A percentile compares a stretch with the other conserved stretches of the same genome.
phyloP scores from a whole-genome alignment of 2,113 vertebrate genomes.

The Ginglymostoma cirratum region DNA sequence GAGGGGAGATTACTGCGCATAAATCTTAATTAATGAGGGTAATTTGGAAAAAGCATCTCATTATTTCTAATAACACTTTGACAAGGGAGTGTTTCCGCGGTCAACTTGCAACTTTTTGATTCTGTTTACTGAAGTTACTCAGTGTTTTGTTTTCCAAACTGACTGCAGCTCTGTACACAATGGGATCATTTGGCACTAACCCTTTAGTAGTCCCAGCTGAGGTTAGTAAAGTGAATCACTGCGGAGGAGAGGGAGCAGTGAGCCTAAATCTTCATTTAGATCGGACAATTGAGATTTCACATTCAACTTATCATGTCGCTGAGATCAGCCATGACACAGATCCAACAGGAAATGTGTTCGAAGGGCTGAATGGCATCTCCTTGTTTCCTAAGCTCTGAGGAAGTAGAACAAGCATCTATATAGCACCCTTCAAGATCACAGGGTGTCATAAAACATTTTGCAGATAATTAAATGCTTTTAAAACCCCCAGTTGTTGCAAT shows the following conservation, averaged over 20 bases:
- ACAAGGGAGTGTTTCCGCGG: not conserved
- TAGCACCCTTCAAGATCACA: too few species aligned
- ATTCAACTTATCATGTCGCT: not conserved
- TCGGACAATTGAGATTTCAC: not conserved
- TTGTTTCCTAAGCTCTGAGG: not conserved
- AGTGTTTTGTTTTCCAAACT: not conserved
- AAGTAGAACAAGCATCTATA: too few species aligned
- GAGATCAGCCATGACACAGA: not conserved
- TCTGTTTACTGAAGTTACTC: not conserved
- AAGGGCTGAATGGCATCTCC: not conserved
- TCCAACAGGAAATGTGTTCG: not conserved
- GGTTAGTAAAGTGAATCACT: not conserved
- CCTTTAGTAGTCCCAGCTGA: not conserved
- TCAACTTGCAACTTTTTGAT: not conserved
- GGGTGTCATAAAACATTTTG: too few species aligned
- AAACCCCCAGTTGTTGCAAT: too few species aligned
- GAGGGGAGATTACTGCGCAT: constrained; percentile 14
- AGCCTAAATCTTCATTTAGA: not conserved
- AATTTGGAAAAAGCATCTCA: constrained; percentile 26
- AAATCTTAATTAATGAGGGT: not conserved
- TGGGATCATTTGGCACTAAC: not conserved
- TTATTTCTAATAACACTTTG: constrained; percentile 28
- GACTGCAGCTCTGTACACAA: not conserved
- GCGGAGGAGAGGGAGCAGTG: not conserved
- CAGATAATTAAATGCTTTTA: too few species aligned